Conservation (phyloP, 2,113 vertebrate genomes). For the pig (Sus scrofa) region DNA sequence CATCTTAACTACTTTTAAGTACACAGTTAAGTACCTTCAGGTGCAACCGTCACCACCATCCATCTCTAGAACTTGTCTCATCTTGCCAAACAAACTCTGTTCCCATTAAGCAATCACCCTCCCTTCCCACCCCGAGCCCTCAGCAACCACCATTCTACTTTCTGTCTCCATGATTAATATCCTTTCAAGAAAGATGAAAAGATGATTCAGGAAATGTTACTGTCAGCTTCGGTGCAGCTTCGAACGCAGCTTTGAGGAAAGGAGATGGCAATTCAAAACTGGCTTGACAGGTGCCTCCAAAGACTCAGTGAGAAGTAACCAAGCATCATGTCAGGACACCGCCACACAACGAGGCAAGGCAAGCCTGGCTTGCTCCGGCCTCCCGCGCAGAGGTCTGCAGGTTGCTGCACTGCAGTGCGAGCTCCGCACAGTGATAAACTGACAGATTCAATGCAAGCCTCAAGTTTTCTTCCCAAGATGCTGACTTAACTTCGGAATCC, state of each 20-base stretch:
- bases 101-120: not conserved
- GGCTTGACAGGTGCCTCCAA: not conserved
- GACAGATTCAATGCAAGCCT: accelerated
- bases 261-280: not conserved
- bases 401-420: too few relatives aligned
- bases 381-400: not conserved
- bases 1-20: not conserved
- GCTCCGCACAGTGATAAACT: accelerated
- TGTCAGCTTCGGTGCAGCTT: not conserved
- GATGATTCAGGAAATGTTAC: not conserved
- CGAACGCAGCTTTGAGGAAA: not conserved
- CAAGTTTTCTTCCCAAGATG: not conserved
- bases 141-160: not conserved
- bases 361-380: not conserved
- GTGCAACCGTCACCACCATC: not conserved
- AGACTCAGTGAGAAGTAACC: not conserved
- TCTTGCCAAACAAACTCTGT: not conserved
- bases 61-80: not conserved
- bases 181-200: not conserved
- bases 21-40: not conserved
- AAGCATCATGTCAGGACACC: not conserved
- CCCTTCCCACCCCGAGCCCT: not conserved
- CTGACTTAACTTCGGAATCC: not conserved
- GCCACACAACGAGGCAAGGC: not conserved
- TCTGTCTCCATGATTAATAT: not conserved